phyloP scores from a whole-genome alignment of 2,797 vertebrate species.

The Acipenser transmontanus region DNA sequence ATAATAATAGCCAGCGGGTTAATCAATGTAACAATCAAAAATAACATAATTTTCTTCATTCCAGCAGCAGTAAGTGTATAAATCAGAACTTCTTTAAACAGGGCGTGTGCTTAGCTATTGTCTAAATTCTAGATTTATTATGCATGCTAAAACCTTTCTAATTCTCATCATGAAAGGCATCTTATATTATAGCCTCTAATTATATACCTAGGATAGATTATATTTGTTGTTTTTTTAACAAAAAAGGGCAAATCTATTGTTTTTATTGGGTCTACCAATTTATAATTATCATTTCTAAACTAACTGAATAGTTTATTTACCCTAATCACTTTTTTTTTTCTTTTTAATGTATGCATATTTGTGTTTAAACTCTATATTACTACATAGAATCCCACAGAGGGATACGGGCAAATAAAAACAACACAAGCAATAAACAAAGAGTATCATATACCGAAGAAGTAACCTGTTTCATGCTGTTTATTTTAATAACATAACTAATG shows the following conservation, averaged over 20 bases:
- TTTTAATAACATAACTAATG: no score
- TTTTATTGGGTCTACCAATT: slow-evolving; percentile 17
- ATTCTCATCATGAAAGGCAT: slow-evolving; percentile 73
- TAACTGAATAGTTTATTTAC: no score
- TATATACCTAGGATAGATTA: slow-evolving; percentile 31
- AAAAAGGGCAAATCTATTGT: slow-evolving; percentile 21
- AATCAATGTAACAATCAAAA: slow-evolving; percentile 62
- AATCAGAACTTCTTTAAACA: slow-evolving; percentile 27
- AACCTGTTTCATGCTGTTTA: no score
- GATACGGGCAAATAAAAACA: no score
- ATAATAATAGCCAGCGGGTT: slow-evolving; percentile 54
- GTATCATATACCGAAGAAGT: not conserved
- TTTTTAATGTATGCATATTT: not conserved
- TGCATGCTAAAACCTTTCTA: slow-evolving; percentile 66
- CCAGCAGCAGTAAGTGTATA: slow-evolving; percentile 65
- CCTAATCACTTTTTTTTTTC: no score
- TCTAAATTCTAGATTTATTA: slow-evolving; percentile 51
- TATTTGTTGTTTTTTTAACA: slow-evolving; percentile 21
- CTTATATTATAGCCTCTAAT: slow-evolving; percentile 53
- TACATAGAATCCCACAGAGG: no score
- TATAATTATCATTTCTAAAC: slow-evolving; percentile 20
- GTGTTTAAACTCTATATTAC: not conserved
- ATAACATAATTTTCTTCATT: slow-evolving; percentile 68
- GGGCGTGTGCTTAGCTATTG: slow-evolving; percentile 67
- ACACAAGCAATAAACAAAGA: not conserved